A percentile compares a stretch with the other conserved stretches of the same genome.
These are phyloP conservation scores for Byasa hedistus DNA, from an alignment of 2,888 invertebrate genomes.

Conservation along the genomic window DNA sequence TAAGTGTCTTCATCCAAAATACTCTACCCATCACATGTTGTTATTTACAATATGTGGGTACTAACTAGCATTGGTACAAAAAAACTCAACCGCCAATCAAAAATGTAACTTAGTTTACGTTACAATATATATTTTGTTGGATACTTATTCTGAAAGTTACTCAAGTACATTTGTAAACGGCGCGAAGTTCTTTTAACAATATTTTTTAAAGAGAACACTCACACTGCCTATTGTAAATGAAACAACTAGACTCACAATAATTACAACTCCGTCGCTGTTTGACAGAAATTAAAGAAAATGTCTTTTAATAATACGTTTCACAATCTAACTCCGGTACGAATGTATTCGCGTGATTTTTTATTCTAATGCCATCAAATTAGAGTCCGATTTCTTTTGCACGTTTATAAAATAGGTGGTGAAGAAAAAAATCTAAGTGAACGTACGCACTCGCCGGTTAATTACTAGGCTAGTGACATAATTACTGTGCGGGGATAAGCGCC, in stretches of 20 bases:
- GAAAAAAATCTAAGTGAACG: constrained; percentile 48
- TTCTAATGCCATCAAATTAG: constrained; percentile 40
- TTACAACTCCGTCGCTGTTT: constrained; percentile 38
- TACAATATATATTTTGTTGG: no score
- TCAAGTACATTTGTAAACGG: no score
- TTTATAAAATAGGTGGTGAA: constrained; percentile 42
- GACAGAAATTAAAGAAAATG: constrained; percentile 51
- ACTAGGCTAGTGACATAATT: constrained; percentile 63
- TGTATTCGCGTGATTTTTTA: constrained; percentile 34
- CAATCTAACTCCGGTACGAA: constrained; percentile 35
- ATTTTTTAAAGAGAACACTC: neutral
- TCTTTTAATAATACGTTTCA: constrained; percentile 52
- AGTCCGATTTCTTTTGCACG: constrained; percentile 41
- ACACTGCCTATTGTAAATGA: constrained; percentile 22
- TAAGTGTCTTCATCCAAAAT: no score
- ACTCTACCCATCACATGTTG: no score
- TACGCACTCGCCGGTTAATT: constrained; percentile 52
- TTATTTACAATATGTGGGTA: no score
- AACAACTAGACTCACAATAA: constrained; percentile 37
- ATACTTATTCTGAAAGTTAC: no score
- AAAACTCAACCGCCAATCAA: no score
- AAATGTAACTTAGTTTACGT: no score
- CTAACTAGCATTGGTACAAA: no score
- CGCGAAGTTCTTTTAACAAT: no score
- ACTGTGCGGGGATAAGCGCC: constrained; percentile 42